phyloP scores from a whole-genome alignment of 2,888 invertebrate genomes.

The Phortica okadai region DNA sequence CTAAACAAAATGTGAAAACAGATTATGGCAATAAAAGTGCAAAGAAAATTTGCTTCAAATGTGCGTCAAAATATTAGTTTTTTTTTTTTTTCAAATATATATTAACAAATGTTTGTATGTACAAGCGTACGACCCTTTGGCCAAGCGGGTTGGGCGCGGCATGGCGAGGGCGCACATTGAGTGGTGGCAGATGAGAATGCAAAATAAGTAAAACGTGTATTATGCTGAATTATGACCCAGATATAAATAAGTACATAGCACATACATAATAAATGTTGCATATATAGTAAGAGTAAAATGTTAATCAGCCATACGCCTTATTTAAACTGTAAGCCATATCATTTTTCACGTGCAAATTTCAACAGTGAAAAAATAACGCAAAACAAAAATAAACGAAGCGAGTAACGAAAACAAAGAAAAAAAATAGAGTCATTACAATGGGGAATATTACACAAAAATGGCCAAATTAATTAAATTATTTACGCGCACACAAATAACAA shows the following conservation, averaged over 20 bases:
- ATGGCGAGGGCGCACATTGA: neutral
- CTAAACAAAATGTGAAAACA: neutral
- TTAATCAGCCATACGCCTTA: neutral
- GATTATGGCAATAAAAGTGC: neutral
- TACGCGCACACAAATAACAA: neutral
- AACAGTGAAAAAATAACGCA: neutral
- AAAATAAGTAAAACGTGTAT: neutral
- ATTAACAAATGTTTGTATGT: neutral
- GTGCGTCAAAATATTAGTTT: neutral
- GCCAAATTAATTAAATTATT: conserved; percentile 16
- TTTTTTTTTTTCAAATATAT: too few species aligned
- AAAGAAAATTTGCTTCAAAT: neutral
- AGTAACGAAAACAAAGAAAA: neutral
- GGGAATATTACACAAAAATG: neutral
- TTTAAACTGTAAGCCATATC: neutral
- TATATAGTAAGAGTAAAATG: neutral
- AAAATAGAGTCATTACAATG: neutral
- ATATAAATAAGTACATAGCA: neutral
- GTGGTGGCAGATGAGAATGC: neutral
- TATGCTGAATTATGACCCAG: neutral
- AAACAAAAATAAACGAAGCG: neutral
- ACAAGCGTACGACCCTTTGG: too few species aligned
- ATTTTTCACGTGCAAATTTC: neutral
- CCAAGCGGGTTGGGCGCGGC: too few species aligned
- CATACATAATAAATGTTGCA: neutral